Base-by-base conservation (phyloP, 1,140 invertebrate genomes). In the Drosophila obscura region DNA sequence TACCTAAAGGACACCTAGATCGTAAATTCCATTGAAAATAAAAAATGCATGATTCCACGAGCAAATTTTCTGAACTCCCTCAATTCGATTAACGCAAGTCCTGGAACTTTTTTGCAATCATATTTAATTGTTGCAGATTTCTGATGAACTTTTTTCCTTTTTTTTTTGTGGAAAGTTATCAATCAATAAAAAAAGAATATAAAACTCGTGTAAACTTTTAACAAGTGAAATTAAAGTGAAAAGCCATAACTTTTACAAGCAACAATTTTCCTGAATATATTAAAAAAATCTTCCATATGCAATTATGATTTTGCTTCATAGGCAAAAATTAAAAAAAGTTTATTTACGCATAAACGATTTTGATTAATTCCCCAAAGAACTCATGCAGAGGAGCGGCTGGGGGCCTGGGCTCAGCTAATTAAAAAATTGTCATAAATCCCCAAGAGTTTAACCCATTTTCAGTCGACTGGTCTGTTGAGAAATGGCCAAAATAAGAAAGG, bases 391-490 rank as follows among this genome's bases (percentile, higher is more conserved):
- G 49, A 46, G 35, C 11, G 24, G 43, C 15, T 5, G 28, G 16
- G 43, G 39, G 26, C 22, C 22, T 44, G 9, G 44, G 35, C 41
- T 72, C 57, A 68, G 60, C 65, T 85, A 88, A 85, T 85, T 85
- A 87, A 87, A 69, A 85, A 85, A 88, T 87, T 88, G 79, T 88
- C 78, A 88, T 83, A 87, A 87, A 73, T 87, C 82, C 62, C 58
- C 52, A 16, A 50, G 62, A 81, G 78, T 85, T 87, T 78, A 81
- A 88, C 78, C 78, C 83, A 63, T 85, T 87, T 60, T 65, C 82
- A 82, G 74, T 78, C 63, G 78, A 85, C 56, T 82, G 62, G 66
- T 58, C 60, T 65, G 65, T 50, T 67, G 65, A 82, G 74, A 78
- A 78, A 85, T 85, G 78, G 74, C 69, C 75, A 64, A 64, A 52